phyloP scores from a whole-genome alignment of 2,888 invertebrate genomes.

The Erannis defoliaria region DNA sequence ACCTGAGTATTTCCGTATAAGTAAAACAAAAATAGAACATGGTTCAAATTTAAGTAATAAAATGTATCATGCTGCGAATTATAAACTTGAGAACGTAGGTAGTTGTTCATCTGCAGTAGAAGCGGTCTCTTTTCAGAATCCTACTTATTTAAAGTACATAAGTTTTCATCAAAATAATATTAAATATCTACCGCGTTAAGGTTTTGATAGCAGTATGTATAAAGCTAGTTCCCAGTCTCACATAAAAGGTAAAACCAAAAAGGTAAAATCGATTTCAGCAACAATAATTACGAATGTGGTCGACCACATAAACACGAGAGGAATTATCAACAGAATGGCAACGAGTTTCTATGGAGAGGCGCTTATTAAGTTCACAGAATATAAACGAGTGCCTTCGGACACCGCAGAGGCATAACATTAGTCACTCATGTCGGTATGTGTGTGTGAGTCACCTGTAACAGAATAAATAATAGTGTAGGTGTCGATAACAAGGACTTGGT shows the following conservation, averaged over 20 bases:
- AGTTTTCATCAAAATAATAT: not conserved
- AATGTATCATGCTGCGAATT: no score
- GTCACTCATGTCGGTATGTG: slow-evolving; percentile 56
- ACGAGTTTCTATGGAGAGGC: slow-evolving; percentile 25
- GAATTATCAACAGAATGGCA: slow-evolving; percentile 27
- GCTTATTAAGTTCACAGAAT: slow-evolving; percentile 32
- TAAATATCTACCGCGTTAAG: no score
- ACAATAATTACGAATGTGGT: slow-evolving; percentile 42
- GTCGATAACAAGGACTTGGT: slow-evolving; percentile 29
- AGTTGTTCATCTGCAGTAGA: no score
- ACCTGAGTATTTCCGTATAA: no score
- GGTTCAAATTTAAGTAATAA: no score
- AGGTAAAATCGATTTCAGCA: slow-evolving; percentile 32
- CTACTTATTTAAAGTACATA: not conserved
- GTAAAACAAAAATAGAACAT: no score
- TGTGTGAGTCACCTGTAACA: slow-evolving; percentile 64
- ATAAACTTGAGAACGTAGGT: no score
- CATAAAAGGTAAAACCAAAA: slow-evolving; percentile 17
- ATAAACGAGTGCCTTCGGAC: slow-evolving; percentile 21
- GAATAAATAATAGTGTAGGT: slow-evolving; percentile 4
- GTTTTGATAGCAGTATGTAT: not conserved
- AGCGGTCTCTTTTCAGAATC: no score
- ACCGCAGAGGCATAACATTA: slow-evolving; percentile 51
- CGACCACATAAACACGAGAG: slow-evolving; percentile 40
- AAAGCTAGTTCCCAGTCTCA: slow-evolving; percentile 5